Evolutionary conservation across 1,140 invertebrate genomes (phyloP).

Genomic region (Amyelois transitella): DNA sequence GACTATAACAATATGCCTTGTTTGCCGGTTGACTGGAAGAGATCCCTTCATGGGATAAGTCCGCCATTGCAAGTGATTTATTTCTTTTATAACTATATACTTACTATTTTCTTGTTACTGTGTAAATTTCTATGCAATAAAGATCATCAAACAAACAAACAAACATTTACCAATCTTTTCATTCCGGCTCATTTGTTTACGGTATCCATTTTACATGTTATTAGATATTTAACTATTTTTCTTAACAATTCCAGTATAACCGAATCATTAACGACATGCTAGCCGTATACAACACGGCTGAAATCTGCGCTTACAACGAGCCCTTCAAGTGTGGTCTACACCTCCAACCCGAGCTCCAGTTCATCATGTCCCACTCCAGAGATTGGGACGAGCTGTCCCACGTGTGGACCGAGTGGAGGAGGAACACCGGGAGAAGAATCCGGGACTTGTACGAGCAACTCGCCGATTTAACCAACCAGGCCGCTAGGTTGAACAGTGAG

Average conservation of each 20-base stretch:
- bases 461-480: constrained; percentile 89
- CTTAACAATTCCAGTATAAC: constrained; percentile 82
- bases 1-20: too few relatives aligned
- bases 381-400: constrained; percentile 91
- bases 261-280: constrained; percentile 91
- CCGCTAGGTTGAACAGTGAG: constrained; percentile 90
- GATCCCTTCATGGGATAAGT: too few relatives aligned
- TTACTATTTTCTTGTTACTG: too few relatives aligned
- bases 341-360: constrained; percentile 85
- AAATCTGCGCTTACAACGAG: constrained; percentile 88
- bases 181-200: too few relatives aligned
- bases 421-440: constrained; percentile 85
- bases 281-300: constrained; percentile 89
- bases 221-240: too few relatives aligned
- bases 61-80: too few relatives aligned
- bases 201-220: too few relatives aligned
- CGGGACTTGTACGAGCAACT: constrained; percentile 88
- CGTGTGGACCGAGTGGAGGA: constrained; percentile 91
- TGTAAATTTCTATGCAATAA: too few relatives aligned
- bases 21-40: too few relatives aligned
- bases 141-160: too few relatives aligned
- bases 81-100: too few relatives aligned
- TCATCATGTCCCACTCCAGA: constrained; percentile 81
- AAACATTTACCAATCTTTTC: too few relatives aligned
- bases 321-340: constrained; percentile 86